Evolutionary conservation across 2,888 invertebrate genomes (phyloP).

Genomic region (Orchesella flavescens): DNA sequence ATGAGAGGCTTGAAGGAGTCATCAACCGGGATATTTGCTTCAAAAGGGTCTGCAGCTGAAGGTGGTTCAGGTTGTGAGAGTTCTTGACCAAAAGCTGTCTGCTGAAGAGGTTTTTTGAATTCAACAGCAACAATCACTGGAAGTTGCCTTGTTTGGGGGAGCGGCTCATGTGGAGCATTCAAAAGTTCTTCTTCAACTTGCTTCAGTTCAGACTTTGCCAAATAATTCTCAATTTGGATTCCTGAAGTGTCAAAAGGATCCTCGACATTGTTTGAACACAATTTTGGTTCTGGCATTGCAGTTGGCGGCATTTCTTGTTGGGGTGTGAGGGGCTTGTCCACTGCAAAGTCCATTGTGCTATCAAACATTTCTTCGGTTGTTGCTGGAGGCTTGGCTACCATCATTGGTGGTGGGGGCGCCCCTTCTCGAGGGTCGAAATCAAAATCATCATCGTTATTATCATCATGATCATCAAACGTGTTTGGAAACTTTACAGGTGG

Average conservation of each 20-base stretch:
- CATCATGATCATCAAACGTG: too few species aligned
- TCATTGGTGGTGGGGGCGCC: slow-evolving; percentile 37
- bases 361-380: slow-evolving; percentile 63
- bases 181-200: slow-evolving; percentile 77
- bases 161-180: slow-evolving; percentile 79
- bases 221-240: slow-evolving; percentile 53
- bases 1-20: slow-evolving; percentile 49
- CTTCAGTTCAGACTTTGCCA: slow-evolving; percentile 77
- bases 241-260: slow-evolving; percentile 83
- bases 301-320: slow-evolving; percentile 71
- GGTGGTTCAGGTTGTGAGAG: slow-evolving; percentile 30
- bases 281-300: slow-evolving; percentile 75
- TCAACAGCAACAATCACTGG: slow-evolving; percentile 71
- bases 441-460: slow-evolving; percentile 75
- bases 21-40: slow-evolving; percentile 39
- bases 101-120: slow-evolving; percentile 34
- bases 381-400: slow-evolving; percentile 9
- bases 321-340: slow-evolving; percentile 63
- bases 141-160: slow-evolving; percentile 78
- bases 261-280: slow-evolving; percentile 39
- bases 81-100: not conserved
- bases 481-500: not conserved
- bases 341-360: slow-evolving; percentile 45
- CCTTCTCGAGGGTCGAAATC: slow-evolving; percentile 87
- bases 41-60: slow-evolving; percentile 46